These are phyloP conservation scores for Melanargia galathea DNA, from an alignment of 2,888 invertebrate genomes.

Conservation along the genomic window DNA sequence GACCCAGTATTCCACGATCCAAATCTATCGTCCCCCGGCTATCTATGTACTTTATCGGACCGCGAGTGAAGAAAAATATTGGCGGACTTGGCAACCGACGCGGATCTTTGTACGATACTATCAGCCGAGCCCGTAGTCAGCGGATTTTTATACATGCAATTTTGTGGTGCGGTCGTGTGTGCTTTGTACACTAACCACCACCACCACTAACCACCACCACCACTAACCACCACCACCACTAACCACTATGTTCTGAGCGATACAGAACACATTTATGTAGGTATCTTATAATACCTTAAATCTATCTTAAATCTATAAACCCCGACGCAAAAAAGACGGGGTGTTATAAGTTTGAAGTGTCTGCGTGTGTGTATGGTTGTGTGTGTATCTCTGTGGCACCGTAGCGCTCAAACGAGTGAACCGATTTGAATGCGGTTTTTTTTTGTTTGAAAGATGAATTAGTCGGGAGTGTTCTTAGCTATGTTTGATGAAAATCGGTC, in stretches of 20 bases:
- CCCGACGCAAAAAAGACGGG: too few species aligned
- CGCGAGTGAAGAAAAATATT: slow-evolving; percentile 39
- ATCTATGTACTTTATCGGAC: slow-evolving; percentile 37
- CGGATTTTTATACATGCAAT: slow-evolving; percentile 46
- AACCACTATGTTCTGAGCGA: background rate
- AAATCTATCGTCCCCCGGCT: slow-evolving; percentile 29
- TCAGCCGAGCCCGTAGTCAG: slow-evolving; percentile 35
- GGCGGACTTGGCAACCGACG: slow-evolving; percentile 37
- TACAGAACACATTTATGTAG: background rate
- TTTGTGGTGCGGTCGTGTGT: background rate
- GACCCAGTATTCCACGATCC: slow-evolving; percentile 31
- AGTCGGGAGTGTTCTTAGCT: too few species aligned
- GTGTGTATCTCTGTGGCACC: too few species aligned
- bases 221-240: too few species aligned
- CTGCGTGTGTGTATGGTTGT: too few species aligned
- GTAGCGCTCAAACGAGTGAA: too few species aligned
- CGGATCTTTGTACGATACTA: slow-evolving; percentile 36
- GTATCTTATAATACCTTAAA: background rate
- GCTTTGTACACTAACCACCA: slow-evolving; percentile 1
- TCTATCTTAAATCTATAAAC: too few species aligned
- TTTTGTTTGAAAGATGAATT: too few species aligned
- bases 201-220: too few species aligned
- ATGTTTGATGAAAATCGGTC: too few species aligned
- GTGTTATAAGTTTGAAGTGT: too few species aligned
- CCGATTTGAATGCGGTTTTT: too few species aligned